Conservation (phyloP, 1,140 invertebrate species). For the Elymnias hypermnestra region DNA sequence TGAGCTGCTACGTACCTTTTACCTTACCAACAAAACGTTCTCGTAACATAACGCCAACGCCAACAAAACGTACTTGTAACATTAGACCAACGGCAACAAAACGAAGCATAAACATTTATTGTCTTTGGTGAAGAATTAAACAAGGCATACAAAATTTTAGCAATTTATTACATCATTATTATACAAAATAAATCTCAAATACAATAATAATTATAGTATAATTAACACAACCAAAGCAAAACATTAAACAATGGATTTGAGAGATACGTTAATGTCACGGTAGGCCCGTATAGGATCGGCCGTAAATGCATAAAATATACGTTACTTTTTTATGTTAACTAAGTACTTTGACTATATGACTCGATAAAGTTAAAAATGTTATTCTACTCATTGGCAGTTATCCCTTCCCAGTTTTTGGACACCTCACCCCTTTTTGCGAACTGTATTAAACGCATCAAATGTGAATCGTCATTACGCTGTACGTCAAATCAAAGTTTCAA, state of each 20-base stretch:
- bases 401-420: constrained; percentile 19
- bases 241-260: constrained; percentile 69
- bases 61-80: too few species aligned
- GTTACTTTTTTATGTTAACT: constrained; percentile 32
- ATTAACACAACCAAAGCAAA: constrained; percentile 74
- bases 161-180: constrained; percentile 74
- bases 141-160: constrained; percentile 45
- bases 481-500: too few species aligned
- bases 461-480: not conserved
- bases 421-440: constrained; percentile 15
- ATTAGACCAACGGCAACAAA: too few species aligned
- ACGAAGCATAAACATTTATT: too few species aligned
- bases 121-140: too few species aligned
- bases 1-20: too few species aligned
- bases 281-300: constrained; percentile 36
- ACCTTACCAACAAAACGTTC: too few species aligned
- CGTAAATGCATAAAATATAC: constrained; percentile 63
- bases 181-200: constrained; percentile 75
- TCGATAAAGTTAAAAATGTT: constrained; percentile 38
- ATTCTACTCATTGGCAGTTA: constrained; percentile 55
- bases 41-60: not conserved
- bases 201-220: constrained; percentile 70
- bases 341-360: constrained; percentile 52
- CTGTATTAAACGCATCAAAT: not conserved
- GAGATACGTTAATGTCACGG: constrained; percentile 48